Base-by-base conservation (phyloP, 2,797 vertebrate genomes). In the Anguilla obscura region DNA sequence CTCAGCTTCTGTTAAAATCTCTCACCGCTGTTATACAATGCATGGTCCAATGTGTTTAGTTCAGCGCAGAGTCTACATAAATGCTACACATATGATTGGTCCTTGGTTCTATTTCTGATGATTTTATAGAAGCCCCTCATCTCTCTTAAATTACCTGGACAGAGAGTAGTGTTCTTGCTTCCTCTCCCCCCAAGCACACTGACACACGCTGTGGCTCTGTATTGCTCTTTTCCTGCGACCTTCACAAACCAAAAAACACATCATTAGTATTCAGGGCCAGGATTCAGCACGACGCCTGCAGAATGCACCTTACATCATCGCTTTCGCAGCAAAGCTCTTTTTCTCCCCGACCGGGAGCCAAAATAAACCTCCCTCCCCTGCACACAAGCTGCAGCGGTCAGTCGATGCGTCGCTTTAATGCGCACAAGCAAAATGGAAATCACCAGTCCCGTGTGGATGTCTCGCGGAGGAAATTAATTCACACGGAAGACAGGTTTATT, bases 261-360 rank as follows among this genome's bases (percentile, higher is more conserved):
- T 50, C 79, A 82, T 82, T 82, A 82, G 79, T 82, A 82, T 82
- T 82, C 79, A 48, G 18, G 24, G 79, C 45, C 79, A 82, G 79
- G 79, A 82, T 82, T 82, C 79, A 50, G 79, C 79, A 82, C 79
- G 45, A 82, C 45, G 79, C 40, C 79, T 82, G 79, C 79, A 82
- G 79, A 82, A 82, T 82, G 79, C 45, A 82, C 79, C 79, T 82
- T 82, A 82, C 79, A 82, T 82, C 79, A 82, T 82, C 24, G 79
- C 79, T 82, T 82, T 82, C 24, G 79, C 79, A 27, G 79, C 79
- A 82, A 50, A 48, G 79, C 79, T 82, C 40, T 82, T 82, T 50
- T 82, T 82, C 79, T 50, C 45, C 79, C 79, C 45, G 21, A 50
- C 40, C 18, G 40, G 79, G 24, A n/a, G 9, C 40, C 40, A 21